Base-by-base conservation (phyloP, 1,140 invertebrate species). In the Lordiphosa stackelbergi region DNA sequence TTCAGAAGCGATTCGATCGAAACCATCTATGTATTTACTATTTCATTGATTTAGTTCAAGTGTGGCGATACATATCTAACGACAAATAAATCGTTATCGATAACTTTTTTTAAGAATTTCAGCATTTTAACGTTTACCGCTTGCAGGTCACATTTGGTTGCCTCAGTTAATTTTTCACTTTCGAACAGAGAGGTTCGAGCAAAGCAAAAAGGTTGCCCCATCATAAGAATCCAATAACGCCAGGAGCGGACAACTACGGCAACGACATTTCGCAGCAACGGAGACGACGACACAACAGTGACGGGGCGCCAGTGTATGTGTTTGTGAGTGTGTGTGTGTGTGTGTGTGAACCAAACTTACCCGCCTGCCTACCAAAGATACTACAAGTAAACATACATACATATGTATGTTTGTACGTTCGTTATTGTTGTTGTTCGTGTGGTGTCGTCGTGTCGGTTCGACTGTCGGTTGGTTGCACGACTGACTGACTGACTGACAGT, bases 91-190 rank as follows among this genome's bases (percentile, higher is more conserved):
- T 31, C 28, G 28, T 8, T 31, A 31, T 31, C 42, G 42, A 31
- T 41, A 16, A 41, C 1, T 40, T 8, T 31, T 31, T 31, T 7
- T 2, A 31, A 31, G 28, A 8, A 31, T 31, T 8, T 31, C 1
- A 31, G 28, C 28, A 31, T 31, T 31, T 31, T 8, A 31, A 2
- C 28, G 2, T 8, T 31, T 31, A 5, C 0, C 28, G 28, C 7
- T 38, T 35, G 2, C 16, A 31, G 31, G 31, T 7, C 38, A 35
- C 24, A 36, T 9, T 28, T 28, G 22, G 19, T 12, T 8, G 16
- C n/a, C 43, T 68, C 55, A 74, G 77, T 78, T 66, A 71, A 66
- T 81, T 81, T 85, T 79, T 71, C 53, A 70, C 73, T 68, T 73
- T 74, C 74, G 66, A 70, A 85, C 65, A 41, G 68, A 68, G 65